phyloP scores from a whole-genome alignment of 2,888 invertebrate species.

The Tinea semifulvella region DNA sequence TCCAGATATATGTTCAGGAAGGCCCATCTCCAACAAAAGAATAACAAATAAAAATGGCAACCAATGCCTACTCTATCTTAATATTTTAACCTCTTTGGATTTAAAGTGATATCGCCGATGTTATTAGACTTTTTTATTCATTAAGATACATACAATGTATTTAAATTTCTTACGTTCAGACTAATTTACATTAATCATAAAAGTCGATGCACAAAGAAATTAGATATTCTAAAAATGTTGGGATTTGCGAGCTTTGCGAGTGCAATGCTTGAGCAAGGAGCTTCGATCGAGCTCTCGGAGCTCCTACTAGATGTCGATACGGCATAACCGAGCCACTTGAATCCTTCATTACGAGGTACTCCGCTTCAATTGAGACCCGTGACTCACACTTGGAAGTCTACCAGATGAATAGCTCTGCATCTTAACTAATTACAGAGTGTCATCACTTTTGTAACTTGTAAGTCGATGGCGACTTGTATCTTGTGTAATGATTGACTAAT shows the following conservation, averaged over 20 bases:
- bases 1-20: too few relatives aligned
- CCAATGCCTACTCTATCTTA: too few relatives aligned
- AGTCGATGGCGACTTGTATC: too few relatives aligned
- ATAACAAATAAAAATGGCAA: too few relatives aligned
- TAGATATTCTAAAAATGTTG: conserved; percentile 5
- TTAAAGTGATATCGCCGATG: too few relatives aligned
- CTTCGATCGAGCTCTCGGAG: background rate
- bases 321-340: conserved; percentile 6
- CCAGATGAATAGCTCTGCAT: background rate
- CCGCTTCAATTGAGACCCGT: background rate
- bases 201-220: conserved; percentile 1
- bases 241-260: background rate
- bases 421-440: background rate
- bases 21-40: too few relatives aligned
- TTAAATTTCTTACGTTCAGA: background rate
- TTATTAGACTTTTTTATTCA: too few relatives aligned
- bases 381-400: background rate
- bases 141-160: too few relatives aligned
- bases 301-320: conserved; percentile 10
- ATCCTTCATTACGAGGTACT: conserved; percentile 7
- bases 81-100: too few relatives aligned
- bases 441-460: background rate
- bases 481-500: too few relatives aligned
- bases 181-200: background rate
- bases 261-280: conserved; percentile 7